Base-by-base conservation (phyloP, 2,113 vertebrate species). In the Glaucidium brasilianum region DNA sequence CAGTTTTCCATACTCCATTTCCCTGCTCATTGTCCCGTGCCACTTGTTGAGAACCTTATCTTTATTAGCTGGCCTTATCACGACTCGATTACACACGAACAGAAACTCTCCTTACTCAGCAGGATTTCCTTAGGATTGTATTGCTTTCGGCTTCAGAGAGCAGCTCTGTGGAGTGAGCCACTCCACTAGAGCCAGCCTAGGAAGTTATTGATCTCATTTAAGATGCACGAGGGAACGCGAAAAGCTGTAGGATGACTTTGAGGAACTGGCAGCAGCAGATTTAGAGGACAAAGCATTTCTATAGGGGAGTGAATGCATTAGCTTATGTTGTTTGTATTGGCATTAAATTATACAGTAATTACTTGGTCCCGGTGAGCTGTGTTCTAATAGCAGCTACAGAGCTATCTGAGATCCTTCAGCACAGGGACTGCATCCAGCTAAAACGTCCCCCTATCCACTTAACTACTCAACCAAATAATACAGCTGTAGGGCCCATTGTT, bases 61-160 rank as follows among this genome's bases (percentile, higher is more conserved):
- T 95, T 83, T 88, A 95, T 92, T 85, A 96, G 90, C 71, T 85
- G 45, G 45, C 73, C 71, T 94, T 94, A 96, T 73, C 93, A 64
- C 2, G 4, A 41, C 74, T 85, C 0, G 5, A 79, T 95, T 90
- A 85, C 87, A 66, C 50, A 73, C 88, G 90, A 94, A 85, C 85
- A 90, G 78, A 76, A 90, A 27, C 45, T 62, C 80, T 59, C 88
- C 90, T 90, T 74, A 85, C 71, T 96, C 90, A 90, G 94, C 92
- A 85, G 88, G 77, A 85, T 93, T 93, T 88, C 69, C 77, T 73
- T 41, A 4, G 58, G 83, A 56, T 56, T 80, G 52, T 63, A 34
- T 41, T 41, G 58, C 79, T 80, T 93, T 66, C 18, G 2, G 74
- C 93, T 82, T 85, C 92, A 94, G 62, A 91, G 67, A 72, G 84